A percentile compares a stretch with the other conserved stretches of the same genome.
These are phyloP conservation scores for Dunckerocampus dactyliophorus DNA, from an alignment of 2,113 vertebrate genomes.

Conservation along the genomic window DNA sequence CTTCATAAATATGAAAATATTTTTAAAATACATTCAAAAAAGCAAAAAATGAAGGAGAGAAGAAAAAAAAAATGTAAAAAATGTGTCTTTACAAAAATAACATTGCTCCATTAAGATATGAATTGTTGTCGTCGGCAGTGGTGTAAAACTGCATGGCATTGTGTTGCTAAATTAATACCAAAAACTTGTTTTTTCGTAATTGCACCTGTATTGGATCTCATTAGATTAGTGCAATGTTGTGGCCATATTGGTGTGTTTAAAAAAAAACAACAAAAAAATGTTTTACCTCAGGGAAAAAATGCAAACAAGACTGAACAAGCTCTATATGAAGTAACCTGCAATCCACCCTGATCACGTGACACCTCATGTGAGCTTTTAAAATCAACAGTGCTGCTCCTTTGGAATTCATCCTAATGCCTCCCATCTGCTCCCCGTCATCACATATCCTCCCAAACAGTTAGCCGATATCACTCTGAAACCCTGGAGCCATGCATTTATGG, in stretches of 20 bases:
- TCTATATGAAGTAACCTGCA: background rate
- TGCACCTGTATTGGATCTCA: background rate
- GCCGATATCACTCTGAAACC: conserved; percentile 29
- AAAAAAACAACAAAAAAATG: background rate
- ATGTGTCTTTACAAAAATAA: no score
- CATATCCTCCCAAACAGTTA: conserved; percentile 8
- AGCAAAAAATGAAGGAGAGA: no score
- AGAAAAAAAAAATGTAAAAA: no score
- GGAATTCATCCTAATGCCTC: background rate
- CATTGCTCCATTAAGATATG: no score
- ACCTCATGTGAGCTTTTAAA: background rate
- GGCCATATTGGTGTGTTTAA: background rate
- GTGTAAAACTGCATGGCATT: no score
- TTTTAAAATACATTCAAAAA: no score
- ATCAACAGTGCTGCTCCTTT: background rate
- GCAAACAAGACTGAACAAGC: background rate
- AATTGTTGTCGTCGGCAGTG: no score
- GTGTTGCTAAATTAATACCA: no score
- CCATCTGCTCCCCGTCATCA: conserved; percentile 25
- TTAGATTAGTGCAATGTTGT: background rate
- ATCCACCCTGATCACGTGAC: background rate
- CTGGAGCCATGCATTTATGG: conserved; percentile 30
- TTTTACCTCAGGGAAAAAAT: background rate
- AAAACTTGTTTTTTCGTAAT: no score
- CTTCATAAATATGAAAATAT: no score